These are phyloP conservation scores for Pagetopsis macropterus DNA, from an alignment of 2,797 vertebrate genomes.

Conservation along the genomic window DNA sequence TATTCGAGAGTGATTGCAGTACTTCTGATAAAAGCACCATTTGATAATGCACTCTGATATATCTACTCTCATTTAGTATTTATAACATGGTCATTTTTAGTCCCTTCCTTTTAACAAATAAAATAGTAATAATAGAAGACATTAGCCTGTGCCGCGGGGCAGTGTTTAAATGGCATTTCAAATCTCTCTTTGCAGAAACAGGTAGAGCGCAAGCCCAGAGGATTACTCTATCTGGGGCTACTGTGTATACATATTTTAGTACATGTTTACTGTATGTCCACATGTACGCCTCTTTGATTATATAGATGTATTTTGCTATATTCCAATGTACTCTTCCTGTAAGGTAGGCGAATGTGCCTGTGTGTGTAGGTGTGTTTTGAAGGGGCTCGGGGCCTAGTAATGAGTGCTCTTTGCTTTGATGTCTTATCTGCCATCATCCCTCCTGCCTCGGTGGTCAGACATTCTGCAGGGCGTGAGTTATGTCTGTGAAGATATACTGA, in stretches of 20 bases:
- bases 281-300: conserved; percentile 17
- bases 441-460: conserved; percentile 50
- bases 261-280: conserved; percentile 23
- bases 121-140: conserved; percentile 86
- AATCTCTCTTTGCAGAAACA: conserved; percentile 56
- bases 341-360: not conserved
- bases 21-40: conserved; percentile 85
- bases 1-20: conserved; percentile 80
- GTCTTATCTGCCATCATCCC: conserved; percentile 49
- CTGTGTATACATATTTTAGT: conserved; percentile 55
- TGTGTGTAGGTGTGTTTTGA: conserved; percentile 12
- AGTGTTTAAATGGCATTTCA: conserved; percentile 69
- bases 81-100: conserved; percentile 82
- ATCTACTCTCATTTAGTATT: conserved; percentile 80
- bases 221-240: conserved; percentile 51
- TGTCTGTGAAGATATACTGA: conserved; percentile 52
- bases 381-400: conserved; percentile 19
- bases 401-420: conserved; percentile 61
- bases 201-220: conserved; percentile 43
- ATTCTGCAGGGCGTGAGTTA: conserved; percentile 55
- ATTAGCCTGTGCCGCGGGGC: conserved; percentile 67
- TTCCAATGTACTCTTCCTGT: not conserved
- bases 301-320: conserved; percentile 9
- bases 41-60: conserved; percentile 83
- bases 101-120: conserved; percentile 85